Percentiles rank a stretch among this genome's conserved stretches.
Evolutionary conservation across 1,140 invertebrate species (phyloP).

Genomic region (Yoshiicerus persimilis): DNA sequence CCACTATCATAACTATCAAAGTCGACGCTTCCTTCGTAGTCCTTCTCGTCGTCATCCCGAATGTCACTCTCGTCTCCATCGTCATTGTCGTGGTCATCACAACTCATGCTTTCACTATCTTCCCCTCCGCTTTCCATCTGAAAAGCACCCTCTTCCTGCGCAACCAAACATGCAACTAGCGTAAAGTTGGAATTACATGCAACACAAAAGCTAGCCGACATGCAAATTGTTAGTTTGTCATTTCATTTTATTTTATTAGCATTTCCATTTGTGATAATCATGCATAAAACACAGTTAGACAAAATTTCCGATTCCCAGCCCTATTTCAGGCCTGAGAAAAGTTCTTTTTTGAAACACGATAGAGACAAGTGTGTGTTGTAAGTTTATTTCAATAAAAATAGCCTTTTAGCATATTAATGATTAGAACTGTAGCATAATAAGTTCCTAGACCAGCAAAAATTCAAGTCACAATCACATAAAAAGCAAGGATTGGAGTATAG

Average conservation of each 20-base stretch:
- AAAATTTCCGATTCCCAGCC: too few relatives aligned
- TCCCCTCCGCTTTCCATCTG: slow-evolving; percentile 7
- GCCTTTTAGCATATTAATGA: too few relatives aligned
- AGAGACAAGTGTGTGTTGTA: too few relatives aligned
- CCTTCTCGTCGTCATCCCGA: slow-evolving; percentile 25
- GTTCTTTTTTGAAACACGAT: too few relatives aligned
- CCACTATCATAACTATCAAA: slow-evolving; percentile 41
- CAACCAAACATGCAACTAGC: slow-evolving; percentile 21
- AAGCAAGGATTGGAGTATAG: background rate
- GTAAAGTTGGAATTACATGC: slow-evolving; percentile 3
- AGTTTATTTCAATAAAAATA: too few relatives aligned
- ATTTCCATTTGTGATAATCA: background rate
- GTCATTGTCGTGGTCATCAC: slow-evolving; percentile 30
- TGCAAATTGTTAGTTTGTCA: background rate
- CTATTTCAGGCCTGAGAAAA: too few relatives aligned
- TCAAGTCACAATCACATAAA: background rate
- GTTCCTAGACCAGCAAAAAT: background rate
- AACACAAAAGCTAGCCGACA: background rate
- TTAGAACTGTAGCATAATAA: too few relatives aligned
- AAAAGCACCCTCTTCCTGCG: slow-evolving; percentile 20
- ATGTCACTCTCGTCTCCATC: slow-evolving; percentile 3
- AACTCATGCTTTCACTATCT: slow-evolving; percentile 13
- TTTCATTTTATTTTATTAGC: background rate
- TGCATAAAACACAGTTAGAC: background rate
- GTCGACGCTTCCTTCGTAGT: background rate